These are phyloP conservation scores for Macrosteles quadrilineatus DNA, from an alignment of 1,140 invertebrate genomes.

Conservation along the genomic window DNA sequence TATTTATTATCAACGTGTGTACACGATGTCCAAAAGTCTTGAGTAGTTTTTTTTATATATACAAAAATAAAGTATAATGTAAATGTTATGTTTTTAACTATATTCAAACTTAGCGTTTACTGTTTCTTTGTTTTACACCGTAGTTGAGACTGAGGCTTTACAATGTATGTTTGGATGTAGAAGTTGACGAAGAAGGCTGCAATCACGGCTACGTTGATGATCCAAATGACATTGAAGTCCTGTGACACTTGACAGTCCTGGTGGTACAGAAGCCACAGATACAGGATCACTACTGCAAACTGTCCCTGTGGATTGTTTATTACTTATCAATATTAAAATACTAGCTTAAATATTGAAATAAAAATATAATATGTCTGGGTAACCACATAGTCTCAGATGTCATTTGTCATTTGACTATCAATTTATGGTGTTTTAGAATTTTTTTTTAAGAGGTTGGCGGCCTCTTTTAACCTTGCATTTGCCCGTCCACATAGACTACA, in stretches of 20 bases:
- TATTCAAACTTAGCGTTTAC: too few relatives aligned
- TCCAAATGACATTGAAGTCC: slow-evolving; percentile 51
- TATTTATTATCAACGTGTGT: too few relatives aligned
- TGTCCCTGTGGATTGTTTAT: slow-evolving; percentile 58
- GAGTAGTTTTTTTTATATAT: too few relatives aligned
- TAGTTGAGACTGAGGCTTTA: too few relatives aligned
- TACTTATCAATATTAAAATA: neutral
- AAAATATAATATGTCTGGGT: neutral
- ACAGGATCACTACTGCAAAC: slow-evolving; percentile 58
- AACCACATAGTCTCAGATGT: neutral
- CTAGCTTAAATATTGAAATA: neutral
- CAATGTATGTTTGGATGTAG: slow-evolving; percentile 58
- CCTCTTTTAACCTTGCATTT: too few relatives aligned
- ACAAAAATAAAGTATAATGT: too few relatives aligned
- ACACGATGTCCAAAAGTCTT: too few relatives aligned
- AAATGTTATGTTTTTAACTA: too few relatives aligned
- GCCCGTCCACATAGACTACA: too few relatives aligned
- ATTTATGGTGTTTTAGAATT: too few relatives aligned
- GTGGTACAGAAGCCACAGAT: slow-evolving; percentile 49
- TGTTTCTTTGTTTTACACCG: too few relatives aligned
- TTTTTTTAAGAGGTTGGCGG: too few relatives aligned
- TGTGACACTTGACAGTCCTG: slow-evolving; percentile 21
- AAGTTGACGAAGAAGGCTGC: slow-evolving; percentile 73
- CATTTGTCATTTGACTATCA: neutral
- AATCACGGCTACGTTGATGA: slow-evolving; percentile 56